A percentile compares a stretch with the other conserved stretches of the same genome.
phyloP scores from a whole-genome alignment of 2,888 invertebrate genomes.

The Girardia tigrina region DNA sequence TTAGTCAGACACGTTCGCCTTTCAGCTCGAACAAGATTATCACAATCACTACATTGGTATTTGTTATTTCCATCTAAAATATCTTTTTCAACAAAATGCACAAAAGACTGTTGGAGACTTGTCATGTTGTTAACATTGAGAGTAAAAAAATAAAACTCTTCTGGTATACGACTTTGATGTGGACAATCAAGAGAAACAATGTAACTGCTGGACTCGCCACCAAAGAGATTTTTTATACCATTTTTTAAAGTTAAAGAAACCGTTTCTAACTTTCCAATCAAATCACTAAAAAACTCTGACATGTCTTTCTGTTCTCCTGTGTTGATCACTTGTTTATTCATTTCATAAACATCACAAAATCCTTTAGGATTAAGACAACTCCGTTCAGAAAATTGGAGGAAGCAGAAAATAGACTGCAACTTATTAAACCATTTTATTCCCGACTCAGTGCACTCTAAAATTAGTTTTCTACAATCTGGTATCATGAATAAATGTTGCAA shows the following conservation, averaged over 20 bases:
- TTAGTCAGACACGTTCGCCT: conserved; percentile 85
- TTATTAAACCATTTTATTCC: conserved; percentile 67
- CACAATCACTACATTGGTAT: conserved; percentile 88
- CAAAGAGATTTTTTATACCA: conserved; percentile 67
- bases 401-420: conserved; percentile 84
- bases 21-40: conserved; percentile 82
- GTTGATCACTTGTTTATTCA: conserved; percentile 87
- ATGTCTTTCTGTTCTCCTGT: conserved; percentile 93
- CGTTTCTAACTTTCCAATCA: conserved; percentile 84
- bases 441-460: conserved; percentile 60
- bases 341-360: conserved; percentile 76
- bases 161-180: conserved; percentile 79
- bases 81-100: conserved; percentile 91
- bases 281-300: conserved; percentile 91
- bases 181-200: conserved; percentile 85
- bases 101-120: conserved; percentile 71
- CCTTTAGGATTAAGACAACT: conserved; percentile 86
- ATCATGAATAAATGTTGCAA: conserved; percentile 95
- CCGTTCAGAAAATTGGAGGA: conserved; percentile 76
- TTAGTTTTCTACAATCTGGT: conserved; percentile 73
- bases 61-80: conserved; percentile 90
- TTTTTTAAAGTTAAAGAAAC: conserved; percentile 67
- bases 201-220: conserved; percentile 82
- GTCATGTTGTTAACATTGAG: conserved; percentile 93
- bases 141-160: conserved; percentile 90